Evolutionary conservation across 2,888 invertebrate genomes (phyloP).

Genomic region (Congeria kusceri): DNA sequence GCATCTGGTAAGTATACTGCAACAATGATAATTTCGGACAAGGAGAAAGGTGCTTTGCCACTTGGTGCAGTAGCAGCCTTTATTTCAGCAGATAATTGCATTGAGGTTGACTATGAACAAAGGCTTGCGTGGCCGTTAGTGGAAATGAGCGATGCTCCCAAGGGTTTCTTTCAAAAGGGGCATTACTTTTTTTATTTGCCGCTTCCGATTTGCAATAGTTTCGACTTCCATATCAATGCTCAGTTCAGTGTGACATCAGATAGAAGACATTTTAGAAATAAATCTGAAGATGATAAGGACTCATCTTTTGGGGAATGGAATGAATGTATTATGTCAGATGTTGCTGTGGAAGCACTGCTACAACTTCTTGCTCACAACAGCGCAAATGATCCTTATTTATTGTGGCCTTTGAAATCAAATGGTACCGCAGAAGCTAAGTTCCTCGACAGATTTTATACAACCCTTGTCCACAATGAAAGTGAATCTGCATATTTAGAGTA

Average conservation of each 20-base stretch:
- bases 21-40: slow-evolving; percentile 19
- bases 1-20: slow-evolving; percentile 50
- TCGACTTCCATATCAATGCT: slow-evolving; percentile 82
- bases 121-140: background rate
- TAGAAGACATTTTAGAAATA: slow-evolving; percentile 70
- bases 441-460: too few relatives aligned
- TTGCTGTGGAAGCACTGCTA: slow-evolving; percentile 49
- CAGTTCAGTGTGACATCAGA: slow-evolving; percentile 79
- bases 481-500: too few relatives aligned
- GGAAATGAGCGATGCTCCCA: background rate
- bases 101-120: slow-evolving; percentile 16
- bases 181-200: slow-evolving; percentile 75
- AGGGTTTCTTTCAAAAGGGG: slow-evolving; percentile 60
- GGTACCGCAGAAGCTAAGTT: too few relatives aligned
- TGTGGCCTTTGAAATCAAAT: too few relatives aligned
- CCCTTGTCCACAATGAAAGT: too few relatives aligned
- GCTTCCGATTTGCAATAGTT: slow-evolving; percentile 71
- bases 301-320: slow-evolving; percentile 58
- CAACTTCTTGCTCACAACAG: slow-evolving; percentile 6
- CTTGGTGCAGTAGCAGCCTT: slow-evolving; percentile 60
- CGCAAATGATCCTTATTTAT: too few relatives aligned
- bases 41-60: slow-evolving; percentile 56
- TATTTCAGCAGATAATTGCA: slow-evolving; percentile 3
- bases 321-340: slow-evolving; percentile 56
- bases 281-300: slow-evolving; percentile 75